phyloP scores from a whole-genome alignment of 2,888 invertebrate genomes.

The Cantharis lateralis region DNA sequence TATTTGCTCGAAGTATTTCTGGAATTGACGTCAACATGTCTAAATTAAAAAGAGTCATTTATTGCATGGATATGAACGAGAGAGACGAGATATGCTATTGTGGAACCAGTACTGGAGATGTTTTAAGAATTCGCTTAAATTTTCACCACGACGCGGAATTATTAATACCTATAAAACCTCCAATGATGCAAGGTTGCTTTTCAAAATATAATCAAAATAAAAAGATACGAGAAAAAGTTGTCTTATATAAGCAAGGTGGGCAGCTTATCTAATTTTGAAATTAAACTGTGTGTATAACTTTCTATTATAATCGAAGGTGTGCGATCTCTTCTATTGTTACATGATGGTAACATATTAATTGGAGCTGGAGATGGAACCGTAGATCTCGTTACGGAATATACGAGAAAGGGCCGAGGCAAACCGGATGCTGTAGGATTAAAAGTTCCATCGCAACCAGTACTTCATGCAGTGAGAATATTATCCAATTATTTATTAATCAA shows the following conservation, averaged over 20 bases:
- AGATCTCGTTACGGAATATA: slow-evolving; percentile 65
- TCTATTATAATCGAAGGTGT: slow-evolving; percentile 61
- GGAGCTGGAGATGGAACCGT: slow-evolving; percentile 87
- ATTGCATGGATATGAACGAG: slow-evolving; percentile 71
- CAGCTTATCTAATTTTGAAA: background rate
- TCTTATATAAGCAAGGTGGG: slow-evolving; percentile 64
- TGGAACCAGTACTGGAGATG: slow-evolving; percentile 83
- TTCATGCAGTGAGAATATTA: slow-evolving; percentile 52
- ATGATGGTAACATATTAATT: slow-evolving; percentile 68
- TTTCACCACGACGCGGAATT: slow-evolving; percentile 63
- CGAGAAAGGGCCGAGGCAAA: slow-evolving; percentile 19
- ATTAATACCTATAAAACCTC: slow-evolving; percentile 59
- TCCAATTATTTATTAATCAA: background rate
- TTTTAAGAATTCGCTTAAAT: slow-evolving; percentile 66
- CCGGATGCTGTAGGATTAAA: slow-evolving; percentile 46
- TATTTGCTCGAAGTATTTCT: slow-evolving; percentile 69
- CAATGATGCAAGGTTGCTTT: slow-evolving; percentile 67
- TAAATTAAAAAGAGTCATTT: slow-evolving; percentile 76
- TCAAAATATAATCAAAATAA: slow-evolving; percentile 66
- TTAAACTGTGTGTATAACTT: slow-evolving; percentile 24
- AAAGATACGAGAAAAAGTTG: slow-evolving; percentile 59
- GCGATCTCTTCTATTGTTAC: slow-evolving; percentile 66
- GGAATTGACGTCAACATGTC: slow-evolving; percentile 78
- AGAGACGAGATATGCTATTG: slow-evolving; percentile 79
- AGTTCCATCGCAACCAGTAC: slow-evolving; percentile 55